These are phyloP conservation scores for Meiosimyza platycephala DNA, from an alignment of 2,888 invertebrate species.

Conservation along the genomic window DNA sequence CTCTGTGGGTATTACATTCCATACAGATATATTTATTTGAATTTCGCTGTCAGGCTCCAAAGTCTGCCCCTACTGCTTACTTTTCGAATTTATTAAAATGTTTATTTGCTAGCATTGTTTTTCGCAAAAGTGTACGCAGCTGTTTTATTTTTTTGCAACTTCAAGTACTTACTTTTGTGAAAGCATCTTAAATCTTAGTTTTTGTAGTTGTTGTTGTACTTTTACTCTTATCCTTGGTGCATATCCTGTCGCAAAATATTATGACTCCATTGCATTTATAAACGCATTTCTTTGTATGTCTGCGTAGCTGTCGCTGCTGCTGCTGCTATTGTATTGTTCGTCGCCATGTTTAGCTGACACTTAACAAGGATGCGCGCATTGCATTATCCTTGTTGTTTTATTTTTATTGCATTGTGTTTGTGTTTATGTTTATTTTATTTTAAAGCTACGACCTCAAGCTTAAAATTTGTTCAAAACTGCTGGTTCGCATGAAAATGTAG, in stretches of 20 bases:
- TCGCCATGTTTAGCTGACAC: slow-evolving; percentile 26
- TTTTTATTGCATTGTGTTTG: not conserved
- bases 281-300: slow-evolving; percentile 14
- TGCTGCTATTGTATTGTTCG: slow-evolving; percentile 1
- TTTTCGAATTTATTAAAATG: slow-evolving; percentile 15
- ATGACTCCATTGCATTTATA: slow-evolving; percentile 23
- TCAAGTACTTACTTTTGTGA: not conserved
- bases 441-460: slow-evolving; percentile 4
- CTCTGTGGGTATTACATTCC: not conserved
- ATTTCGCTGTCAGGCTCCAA: too few relatives aligned
- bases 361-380: slow-evolving; percentile 20
- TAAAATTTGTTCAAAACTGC: not conserved
- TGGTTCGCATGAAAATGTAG: not conserved
- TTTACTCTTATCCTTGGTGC: slow-evolving; percentile 9
- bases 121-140: not conserved
- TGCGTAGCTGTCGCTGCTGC: not conserved
- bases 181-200: not conserved
- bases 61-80: not conserved
- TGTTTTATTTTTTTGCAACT: not conserved
- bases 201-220: not conserved
- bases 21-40: too few relatives aligned
- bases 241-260: slow-evolving; percentile 26
- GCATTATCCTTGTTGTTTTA: slow-evolving; percentile 11
- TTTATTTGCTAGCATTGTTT: not conserved
- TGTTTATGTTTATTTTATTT: slow-evolving; percentile 17